A percentile compares a stretch with the other conserved stretches of the same genome.
phyloP scores from a whole-genome alignment of 2,888 invertebrate species.

The Cerastis rubricosa region DNA sequence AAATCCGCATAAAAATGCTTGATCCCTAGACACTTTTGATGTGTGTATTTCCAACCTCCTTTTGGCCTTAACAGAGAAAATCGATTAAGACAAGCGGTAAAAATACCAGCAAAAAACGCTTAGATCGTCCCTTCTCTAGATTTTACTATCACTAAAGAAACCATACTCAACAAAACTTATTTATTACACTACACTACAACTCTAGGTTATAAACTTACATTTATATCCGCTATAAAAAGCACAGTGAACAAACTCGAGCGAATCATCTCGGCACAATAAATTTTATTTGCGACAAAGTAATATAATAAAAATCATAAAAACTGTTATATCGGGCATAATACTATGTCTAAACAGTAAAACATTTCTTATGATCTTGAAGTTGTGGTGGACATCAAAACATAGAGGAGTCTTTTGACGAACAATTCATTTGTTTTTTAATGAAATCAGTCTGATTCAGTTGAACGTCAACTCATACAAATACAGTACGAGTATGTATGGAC shows the following conservation, averaged over 20 bases:
- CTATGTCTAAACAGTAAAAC: slow-evolving; percentile 40
- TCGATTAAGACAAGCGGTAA: neutral
- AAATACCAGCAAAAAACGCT: neutral
- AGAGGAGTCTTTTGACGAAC: neutral
- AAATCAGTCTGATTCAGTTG: too few relatives aligned
- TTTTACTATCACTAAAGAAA: slow-evolving; percentile 32
- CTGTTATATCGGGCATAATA: slow-evolving; percentile 46
- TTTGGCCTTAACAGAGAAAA: neutral
- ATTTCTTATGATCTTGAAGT: slow-evolving; percentile 36
- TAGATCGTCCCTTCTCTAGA: neutral
- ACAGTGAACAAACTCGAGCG: slow-evolving; percentile 34
- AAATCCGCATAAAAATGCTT: too few relatives aligned
- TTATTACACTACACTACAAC: slow-evolving; percentile 40
- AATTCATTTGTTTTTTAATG: neutral
- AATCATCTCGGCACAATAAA: slow-evolving; percentile 50
- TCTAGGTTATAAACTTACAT: slow-evolving; percentile 41
- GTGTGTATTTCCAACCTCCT: too few relatives aligned
- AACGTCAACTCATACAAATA: too few relatives aligned
- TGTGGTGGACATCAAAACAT: slow-evolving; percentile 14
- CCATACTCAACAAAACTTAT: slow-evolving; percentile 33
- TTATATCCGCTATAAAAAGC: slow-evolving; percentile 55
- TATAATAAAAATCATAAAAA: slow-evolving; percentile 63
- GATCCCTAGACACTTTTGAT: too few relatives aligned
- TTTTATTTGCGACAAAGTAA: slow-evolving; percentile 59
- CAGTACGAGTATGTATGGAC: too few relatives aligned